These are phyloP conservation scores for Leptogaster cylindrica DNA, from an alignment of 2,888 invertebrate genomes.

Conservation along the genomic window DNA sequence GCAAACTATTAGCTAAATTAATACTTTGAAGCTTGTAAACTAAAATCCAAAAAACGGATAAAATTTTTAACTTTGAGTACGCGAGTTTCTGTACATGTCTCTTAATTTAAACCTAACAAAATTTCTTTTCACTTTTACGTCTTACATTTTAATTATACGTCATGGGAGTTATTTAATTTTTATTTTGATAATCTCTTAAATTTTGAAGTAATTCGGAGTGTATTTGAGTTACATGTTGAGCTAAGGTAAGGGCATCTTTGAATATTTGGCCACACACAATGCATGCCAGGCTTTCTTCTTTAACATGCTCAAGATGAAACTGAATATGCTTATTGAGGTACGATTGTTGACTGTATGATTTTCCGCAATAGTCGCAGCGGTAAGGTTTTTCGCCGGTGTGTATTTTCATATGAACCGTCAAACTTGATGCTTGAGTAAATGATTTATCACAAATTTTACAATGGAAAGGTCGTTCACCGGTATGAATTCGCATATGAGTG, in stretches of 20 bases:
- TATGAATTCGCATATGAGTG: conserved; percentile 62
- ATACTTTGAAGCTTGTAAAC: conserved; percentile 5
- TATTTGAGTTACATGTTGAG: conserved; percentile 57
- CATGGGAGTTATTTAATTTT: conserved; percentile 24
- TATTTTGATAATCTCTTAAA: conserved; percentile 49
- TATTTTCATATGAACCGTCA: conserved; percentile 61
- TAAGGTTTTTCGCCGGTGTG: conserved; percentile 59
- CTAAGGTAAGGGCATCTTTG: conserved; percentile 56
- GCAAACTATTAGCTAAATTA: background rate
- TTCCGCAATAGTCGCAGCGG: conserved; percentile 58
- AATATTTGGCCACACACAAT: conserved; percentile 59
- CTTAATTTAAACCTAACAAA: conserved; percentile 15
- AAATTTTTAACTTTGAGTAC: conserved; percentile 5
- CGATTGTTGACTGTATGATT: conserved; percentile 59
- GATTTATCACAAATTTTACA: conserved; percentile 61
- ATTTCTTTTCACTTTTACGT: conserved; percentile 14
- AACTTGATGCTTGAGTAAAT: conserved; percentile 61
- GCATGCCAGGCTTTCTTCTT: conserved; percentile 49
- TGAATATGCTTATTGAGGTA: conserved; percentile 59
- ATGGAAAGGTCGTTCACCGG: conserved; percentile 60
- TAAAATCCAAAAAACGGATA: background rate
- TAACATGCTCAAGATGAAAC: conserved; percentile 52
- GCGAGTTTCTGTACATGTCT: conserved; percentile 21
- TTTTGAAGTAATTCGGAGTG: conserved; percentile 57
- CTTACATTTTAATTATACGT: conserved; percentile 9